Conservation (phyloP, 2,113 vertebrate genomes). For the Microtus pennsylvanicus region DNA sequence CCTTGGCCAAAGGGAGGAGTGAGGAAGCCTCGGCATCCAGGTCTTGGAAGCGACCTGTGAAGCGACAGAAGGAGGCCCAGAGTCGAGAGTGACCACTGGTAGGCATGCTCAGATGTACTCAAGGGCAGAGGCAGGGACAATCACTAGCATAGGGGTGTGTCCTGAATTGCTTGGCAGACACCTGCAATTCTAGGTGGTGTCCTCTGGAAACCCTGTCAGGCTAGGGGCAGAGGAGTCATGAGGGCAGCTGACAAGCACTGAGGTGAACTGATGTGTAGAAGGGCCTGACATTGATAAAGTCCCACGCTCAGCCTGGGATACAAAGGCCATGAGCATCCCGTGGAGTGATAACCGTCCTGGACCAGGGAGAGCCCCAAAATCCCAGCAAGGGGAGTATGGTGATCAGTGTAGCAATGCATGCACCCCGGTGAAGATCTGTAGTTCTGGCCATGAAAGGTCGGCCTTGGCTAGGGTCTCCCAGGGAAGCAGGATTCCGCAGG, state of each 20-base stretch:
- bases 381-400: rapidly evolving
- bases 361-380: neutral
- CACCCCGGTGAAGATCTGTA: neutral
- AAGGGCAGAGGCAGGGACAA: neutral
- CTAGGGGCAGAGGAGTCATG: neutral
- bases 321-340: neutral
- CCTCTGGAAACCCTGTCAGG: neutral
- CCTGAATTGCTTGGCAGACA: neutral
- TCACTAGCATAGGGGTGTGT: neutral
- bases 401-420: neutral
- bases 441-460: neutral
- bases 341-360: neutral
- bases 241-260: neutral
- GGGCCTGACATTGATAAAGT: neutral
- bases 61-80: neutral
- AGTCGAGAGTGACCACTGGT: rapidly evolving
- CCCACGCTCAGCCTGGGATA: too few species aligned
- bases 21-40: neutral
- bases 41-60: rapidly evolving
- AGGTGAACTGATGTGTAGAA: neutral
- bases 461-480: neutral
- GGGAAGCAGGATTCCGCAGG: rapidly evolving
- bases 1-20: neutral
- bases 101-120: too few species aligned
- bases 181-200: neutral